Base-by-base conservation (phyloP, 2,888 invertebrate genomes). In the Napeogenes inachia region DNA sequence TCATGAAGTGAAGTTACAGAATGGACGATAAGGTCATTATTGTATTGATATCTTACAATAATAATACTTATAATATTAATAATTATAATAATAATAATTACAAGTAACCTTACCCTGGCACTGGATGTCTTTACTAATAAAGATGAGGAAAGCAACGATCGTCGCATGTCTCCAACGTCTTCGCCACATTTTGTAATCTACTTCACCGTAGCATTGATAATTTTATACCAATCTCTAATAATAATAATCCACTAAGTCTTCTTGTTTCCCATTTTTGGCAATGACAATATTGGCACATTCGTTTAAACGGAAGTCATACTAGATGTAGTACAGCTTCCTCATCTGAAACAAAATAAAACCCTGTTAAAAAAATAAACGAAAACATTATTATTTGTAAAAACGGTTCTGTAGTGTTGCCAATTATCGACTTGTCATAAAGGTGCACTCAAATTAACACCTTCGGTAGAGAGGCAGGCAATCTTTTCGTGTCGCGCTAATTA, bases 131-230 rank as follows among this genome's bases (percentile, higher is more conserved):
- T 83, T 84, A 77, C 82, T 81, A 67, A 85, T 75, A 66, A 85
- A 81, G 71, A 90, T 77, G 75, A 89, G 80, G 75, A 86, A 83
- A 72, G 88, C 86, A 67, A 87, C 83, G 72, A 89, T 81, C 59
- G 85, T 84, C 68, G 87, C 79, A 72, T 85, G 76, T 76, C 87
- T 84, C 89, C 90, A 89, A 68, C 90, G 89, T 75, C 87, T 83
- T 70, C 89, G 82, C 70, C 84, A 87, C 89, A 90, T 90, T 76
- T 77, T 87, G 67, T 74, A 73, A 73, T 74, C 77, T 76, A 73
- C 84, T 80, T 89, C 87, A 89, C 84, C 87, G 81, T 83, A 77
- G 79, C 89, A 89, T 89, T 78, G 82, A 85, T 76, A 66, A 62
- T 59, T 62, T 62, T 63, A 62, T 46, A 61, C 57, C 60, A 60